Base-by-base conservation (phyloP, 2,888 invertebrate species). In the Andrena praecox region DNA sequence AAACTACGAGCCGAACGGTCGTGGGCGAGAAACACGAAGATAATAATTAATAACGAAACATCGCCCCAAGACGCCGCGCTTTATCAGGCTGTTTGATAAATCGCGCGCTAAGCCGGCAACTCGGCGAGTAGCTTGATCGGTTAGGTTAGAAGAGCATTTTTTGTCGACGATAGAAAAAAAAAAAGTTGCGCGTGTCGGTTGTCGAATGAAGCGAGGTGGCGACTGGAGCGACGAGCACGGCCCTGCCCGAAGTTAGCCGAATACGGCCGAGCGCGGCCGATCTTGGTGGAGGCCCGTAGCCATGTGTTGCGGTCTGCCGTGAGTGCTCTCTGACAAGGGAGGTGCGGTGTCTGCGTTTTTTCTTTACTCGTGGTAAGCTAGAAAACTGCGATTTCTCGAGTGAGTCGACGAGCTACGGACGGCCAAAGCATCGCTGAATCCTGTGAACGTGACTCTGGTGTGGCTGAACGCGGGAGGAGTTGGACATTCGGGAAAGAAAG, bases 241-340 rank as follows among this genome's bases (percentile, higher is more conserved):
- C 60, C 80, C 89, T 89, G 82, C 6, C 42, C 89, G 89, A 75
- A 59, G 70, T 20, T 73, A 68, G 24, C 60, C 87, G 88, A 86
- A 35, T 24, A 50, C 35, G 63, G 59, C 77, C 89, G 89, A 90
- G 79, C 54, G 56, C 56, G 69, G 16, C 79, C 91, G 91, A 90
- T 68, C 69, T 62, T 52, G 63, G 59, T 84, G 89, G 91, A 91
- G 78, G 83, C 77, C 73, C 88, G 89, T 88, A 92, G 92, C 91
- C 91, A 91, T 91, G 91, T 91, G 91, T 91, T 88, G 92, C 87
- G 91, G 88, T 91, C 88, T 90, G 91, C 91, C 91, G 90, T 90
- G 91, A 91, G 91, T 91, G 91, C 91, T 91, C 91, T 91, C 91
- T 90, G 91, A 91, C 90, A 89, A 91, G 91, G 90, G 91, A 92